Evolutionary conservation across 2,888 invertebrate genomes (phyloP), one percentile per base, ranked within the genome.

Genomic region (Pterostichus niger): DNA sequence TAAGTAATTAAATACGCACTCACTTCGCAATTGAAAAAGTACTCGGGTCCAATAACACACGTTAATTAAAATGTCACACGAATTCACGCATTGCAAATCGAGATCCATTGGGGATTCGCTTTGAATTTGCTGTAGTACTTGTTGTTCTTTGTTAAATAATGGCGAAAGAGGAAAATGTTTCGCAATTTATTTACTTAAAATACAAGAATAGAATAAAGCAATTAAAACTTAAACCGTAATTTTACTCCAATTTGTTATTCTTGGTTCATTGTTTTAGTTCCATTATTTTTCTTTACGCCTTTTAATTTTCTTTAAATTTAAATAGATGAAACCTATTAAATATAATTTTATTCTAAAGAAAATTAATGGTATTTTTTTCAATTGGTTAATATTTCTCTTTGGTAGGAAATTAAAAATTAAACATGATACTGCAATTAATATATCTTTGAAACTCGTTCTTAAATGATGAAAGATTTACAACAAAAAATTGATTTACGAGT

Each of bases 61-160:
- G 49, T 49, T 49, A 49, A 49, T 49, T 49, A 49, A 49, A 49
- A 49, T 49, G 49, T 49, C 49, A 49, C 40, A 6, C 49, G 49
- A 9, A 49, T 49, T 49, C 49, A 49, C 49, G 49, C 49, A 49
- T 5, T 13, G 13, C 6, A 49, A 49, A 49, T 49, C 49, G 49
- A 49, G 10, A 49, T 49, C 49, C 49, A 11, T 49, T 49, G 49
- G 49, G 13, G 49, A 40, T 5, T 24, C 24, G 40, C 7, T 13
- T 49, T 49, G n/a, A n/a, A n/a, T 49, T n/a, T 49, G 49, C 5
- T 13, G n/a, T 2, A 49, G 49, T 6, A n/a, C 10, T 49, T 49
- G 49, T 49, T 49, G 11, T 49, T 49, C 49, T 49, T 49, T 11
- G 49, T 49, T 2, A 5, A 13, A 13, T 1, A 49, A 49, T 10